Evolutionary conservation across 2,888 invertebrate genomes (phyloP).

Genomic region (Abrostola triplasia): DNA sequence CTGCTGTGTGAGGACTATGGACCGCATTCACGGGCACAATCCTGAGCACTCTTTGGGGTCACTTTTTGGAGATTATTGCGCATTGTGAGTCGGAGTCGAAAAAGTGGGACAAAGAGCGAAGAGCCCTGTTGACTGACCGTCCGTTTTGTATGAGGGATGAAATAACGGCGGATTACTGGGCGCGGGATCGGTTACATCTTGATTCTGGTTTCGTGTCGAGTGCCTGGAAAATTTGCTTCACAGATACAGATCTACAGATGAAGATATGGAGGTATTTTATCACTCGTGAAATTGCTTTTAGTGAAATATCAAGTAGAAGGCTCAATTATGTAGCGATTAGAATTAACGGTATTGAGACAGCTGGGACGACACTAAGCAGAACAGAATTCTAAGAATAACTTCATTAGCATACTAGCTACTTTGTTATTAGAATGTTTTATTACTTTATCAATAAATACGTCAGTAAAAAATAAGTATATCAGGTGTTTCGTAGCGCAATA

Average conservation of each 20-base stretch:
- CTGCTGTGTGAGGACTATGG: constrained; percentile 69
- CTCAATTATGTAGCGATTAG: constrained; percentile 43
- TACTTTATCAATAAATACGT: too few species aligned
- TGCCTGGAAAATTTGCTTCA: constrained; percentile 57
- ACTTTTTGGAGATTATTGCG: constrained; percentile 86
- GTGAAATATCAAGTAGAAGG: constrained; percentile 36
- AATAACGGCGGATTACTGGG: constrained; percentile 67
- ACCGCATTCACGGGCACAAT: constrained; percentile 70
- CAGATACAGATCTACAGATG: constrained; percentile 66
- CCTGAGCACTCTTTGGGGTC: constrained; percentile 85
- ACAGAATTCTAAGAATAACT: too few species aligned
- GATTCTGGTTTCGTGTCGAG: constrained; percentile 53
- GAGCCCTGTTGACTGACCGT: constrained; percentile 83
- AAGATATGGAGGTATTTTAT: constrained; percentile 54
- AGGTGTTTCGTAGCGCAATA: too few species aligned
- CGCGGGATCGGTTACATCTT: constrained; percentile 70
- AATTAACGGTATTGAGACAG: constrained; percentile 30
- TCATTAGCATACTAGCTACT: too few species aligned
- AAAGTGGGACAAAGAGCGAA: constrained; percentile 75
- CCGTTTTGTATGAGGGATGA: constrained; percentile 68
- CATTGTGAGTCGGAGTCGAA: constrained; percentile 81
- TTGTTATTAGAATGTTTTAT: too few species aligned
- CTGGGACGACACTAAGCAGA: neutral
- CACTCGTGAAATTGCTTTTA: constrained; percentile 76
- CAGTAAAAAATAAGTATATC: too few species aligned